Evolutionary conservation across 2,797 vertebrate species (phyloP), one percentile per base, ranked within the genome.

Genomic region (Borostomias antarcticus): DNA sequence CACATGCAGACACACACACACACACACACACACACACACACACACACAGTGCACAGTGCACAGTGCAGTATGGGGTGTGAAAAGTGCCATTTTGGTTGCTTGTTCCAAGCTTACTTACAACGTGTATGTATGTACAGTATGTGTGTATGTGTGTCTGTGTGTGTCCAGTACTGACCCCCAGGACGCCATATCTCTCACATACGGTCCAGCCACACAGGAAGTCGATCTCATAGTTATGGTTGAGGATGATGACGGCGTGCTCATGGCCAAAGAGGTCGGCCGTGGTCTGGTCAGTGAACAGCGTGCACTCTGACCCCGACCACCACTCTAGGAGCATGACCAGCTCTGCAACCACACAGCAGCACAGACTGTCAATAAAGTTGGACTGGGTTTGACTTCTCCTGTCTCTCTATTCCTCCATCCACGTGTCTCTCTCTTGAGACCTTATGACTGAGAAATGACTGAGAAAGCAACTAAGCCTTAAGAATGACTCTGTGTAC

Each of bases 211-310:
- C 95, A 0, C 94, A 96, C 40, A 96, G 84, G 87, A 96, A 96
- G 82, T 96, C 95, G 0, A 96, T 94, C 76, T 96, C 95, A n/a
- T 91, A 96, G 88, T 95, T 96, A 87, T 96, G 95, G 66, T 96
- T 96, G 75, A 96, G 91, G 86, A 96, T 95, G 82, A 96, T 89
- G 85, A 96, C 91, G 76, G 88, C 95, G 0, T 96, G 95, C 32
- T 96, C 95, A 71, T 93, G 95, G 33, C 95, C 95, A 3, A 96
- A 91, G 58, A 70, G 84, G 26, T 87, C 84, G 76, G 93, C 63
- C 0, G 91, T 92, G 71, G 88, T 86, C 81, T 90, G 88, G 53
- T 94, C 93, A 1, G 92, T 89, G 87, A 94, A 95, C 29, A 96
- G 86, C 0, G 91, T 95, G 75, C 94, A 95, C 57, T 93, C 92